phyloP scores from a whole-genome alignment of 1,140 invertebrate genomes.

The Lerema accius region DNA sequence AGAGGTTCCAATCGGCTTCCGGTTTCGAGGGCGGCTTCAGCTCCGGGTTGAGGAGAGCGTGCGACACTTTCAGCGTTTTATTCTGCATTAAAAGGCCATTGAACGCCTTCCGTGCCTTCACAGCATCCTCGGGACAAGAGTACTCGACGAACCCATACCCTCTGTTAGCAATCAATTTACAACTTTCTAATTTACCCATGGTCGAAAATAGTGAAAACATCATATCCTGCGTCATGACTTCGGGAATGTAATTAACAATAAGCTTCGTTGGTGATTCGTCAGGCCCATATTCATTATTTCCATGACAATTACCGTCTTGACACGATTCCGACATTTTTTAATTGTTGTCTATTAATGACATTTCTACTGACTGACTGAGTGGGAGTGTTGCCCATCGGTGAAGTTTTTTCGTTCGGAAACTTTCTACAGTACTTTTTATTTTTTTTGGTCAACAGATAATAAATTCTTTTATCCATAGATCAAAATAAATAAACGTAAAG shows the following conservation, averaged over 20 bases:
- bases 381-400: conserved; percentile 56
- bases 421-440: neutral
- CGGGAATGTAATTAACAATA: conserved; percentile 83
- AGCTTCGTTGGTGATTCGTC: conserved; percentile 83
- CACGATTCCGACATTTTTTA: conserved; percentile 84
- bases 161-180: conserved; percentile 83
- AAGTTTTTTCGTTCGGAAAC: conserved; percentile 60
- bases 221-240: conserved; percentile 83
- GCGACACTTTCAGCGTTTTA: conserved; percentile 81
- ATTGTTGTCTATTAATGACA: conserved; percentile 82
- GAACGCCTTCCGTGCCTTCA: conserved; percentile 80
- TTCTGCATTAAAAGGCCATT: conserved; percentile 82
- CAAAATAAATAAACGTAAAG: too few species aligned
- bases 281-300: conserved; percentile 80
- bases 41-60: conserved; percentile 80
- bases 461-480: too few species aligned
- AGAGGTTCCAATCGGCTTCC: conserved; percentile 82
- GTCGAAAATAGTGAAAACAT: conserved; percentile 82
- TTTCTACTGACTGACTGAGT: conserved; percentile 47
- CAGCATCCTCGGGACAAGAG: conserved; percentile 77
- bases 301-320: conserved; percentile 83
- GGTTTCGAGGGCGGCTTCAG: conserved; percentile 79
- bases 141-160: conserved; percentile 83
- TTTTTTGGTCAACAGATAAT: too few species aligned
- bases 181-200: conserved; percentile 83